These are phyloP conservation scores for Pammene fasciana DNA, from an alignment of 2,888 invertebrate species.

Conservation along the genomic window DNA sequence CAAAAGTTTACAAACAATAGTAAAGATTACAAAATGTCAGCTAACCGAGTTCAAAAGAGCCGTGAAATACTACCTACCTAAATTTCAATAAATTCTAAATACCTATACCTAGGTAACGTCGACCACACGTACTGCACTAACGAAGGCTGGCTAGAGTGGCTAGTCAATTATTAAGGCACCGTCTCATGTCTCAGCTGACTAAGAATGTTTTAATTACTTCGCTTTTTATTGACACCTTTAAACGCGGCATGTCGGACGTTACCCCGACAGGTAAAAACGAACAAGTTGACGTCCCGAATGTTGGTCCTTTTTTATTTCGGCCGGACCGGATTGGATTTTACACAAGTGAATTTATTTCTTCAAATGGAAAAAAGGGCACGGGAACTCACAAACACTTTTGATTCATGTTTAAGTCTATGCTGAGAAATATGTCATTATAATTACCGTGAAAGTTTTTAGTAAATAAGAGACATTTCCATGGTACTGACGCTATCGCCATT, in stretches of 20 bases:
- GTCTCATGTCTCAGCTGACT: constrained; percentile 13
- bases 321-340: constrained; percentile 37
- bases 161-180: constrained; percentile 23
- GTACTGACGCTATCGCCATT: constrained; percentile 39
- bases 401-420: background rate
- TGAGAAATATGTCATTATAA: background rate
- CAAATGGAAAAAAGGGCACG: background rate
- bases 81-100: too few relatives aligned
- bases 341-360: constrained; percentile 28
- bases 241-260: constrained; percentile 34
- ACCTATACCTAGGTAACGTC: too few relatives aligned
- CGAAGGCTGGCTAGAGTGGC: constrained; percentile 28
- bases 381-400: background rate
- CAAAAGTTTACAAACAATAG: background rate
- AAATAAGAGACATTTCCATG: constrained; percentile 8
- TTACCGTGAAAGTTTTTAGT: constrained; percentile 13
- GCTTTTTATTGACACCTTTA: constrained; percentile 43
- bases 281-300: constrained; percentile 40
- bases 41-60: too few relatives aligned
- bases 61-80: too few relatives aligned
- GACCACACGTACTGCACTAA: too few relatives aligned
- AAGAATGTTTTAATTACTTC: constrained; percentile 41
- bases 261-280: constrained; percentile 42
- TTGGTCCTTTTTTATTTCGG: constrained; percentile 34
- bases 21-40: too few relatives aligned